Conservation (phyloP, 1,140 invertebrate species). For the Drosophila arawakana region DNA sequence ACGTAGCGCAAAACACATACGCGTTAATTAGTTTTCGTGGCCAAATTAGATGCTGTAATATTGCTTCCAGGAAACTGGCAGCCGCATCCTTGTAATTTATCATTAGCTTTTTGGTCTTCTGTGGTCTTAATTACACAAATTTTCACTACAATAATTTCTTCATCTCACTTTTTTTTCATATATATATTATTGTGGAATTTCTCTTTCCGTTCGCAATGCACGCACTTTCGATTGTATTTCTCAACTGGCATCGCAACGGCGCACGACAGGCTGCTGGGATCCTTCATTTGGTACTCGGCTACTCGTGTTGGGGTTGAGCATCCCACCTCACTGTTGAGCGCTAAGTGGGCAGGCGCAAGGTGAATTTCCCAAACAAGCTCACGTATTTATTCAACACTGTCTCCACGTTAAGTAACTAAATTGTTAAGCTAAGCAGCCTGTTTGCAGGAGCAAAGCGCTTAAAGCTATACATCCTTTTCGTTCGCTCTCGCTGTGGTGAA, state of each 20-base stretch:
- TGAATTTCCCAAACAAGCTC: too few species aligned
- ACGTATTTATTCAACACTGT: too few species aligned
- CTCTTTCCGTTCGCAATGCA: conserved; percentile 59
- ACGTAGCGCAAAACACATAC: conserved; percentile 41
- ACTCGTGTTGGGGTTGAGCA: conserved; percentile 53
- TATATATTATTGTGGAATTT: conserved; percentile 21
- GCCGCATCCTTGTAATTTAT: conserved; percentile 54
- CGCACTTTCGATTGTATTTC: conserved; percentile 66
- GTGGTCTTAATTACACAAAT: conserved; percentile 61
- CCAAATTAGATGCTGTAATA: conserved; percentile 35
- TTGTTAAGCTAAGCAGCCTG: too few species aligned
- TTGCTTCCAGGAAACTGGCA: conserved; percentile 36
- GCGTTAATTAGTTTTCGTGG: conserved; percentile 34
- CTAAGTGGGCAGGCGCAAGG: conserved; percentile 20
- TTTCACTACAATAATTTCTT: conserved; percentile 73
- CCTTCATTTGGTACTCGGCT: conserved; percentile 13
- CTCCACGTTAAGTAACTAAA: too few species aligned
- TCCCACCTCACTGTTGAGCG: conserved; percentile 17
- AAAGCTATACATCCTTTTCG: too few species aligned
- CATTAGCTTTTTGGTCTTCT: conserved; percentile 27
- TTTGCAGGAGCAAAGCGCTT: too few species aligned
- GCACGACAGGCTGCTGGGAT: conserved; percentile 70
- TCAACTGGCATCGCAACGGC: conserved; percentile 70
- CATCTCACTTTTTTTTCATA: background rate
- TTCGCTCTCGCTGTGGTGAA: too few species aligned